Base-by-base conservation (phyloP, 1,140 invertebrate species). In the Leptopilina boulardi region DNA sequence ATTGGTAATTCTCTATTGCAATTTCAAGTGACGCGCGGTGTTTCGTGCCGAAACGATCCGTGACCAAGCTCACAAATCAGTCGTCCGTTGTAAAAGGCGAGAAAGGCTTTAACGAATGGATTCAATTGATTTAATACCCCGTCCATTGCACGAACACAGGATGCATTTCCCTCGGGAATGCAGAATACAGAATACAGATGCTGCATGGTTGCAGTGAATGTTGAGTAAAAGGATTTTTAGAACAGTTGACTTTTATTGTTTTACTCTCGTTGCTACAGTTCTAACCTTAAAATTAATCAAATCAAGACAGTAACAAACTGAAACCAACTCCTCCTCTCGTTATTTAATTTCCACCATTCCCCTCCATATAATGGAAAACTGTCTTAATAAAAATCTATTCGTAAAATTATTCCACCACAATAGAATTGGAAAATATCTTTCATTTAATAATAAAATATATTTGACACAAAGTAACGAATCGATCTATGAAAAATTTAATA, bases 31-130 rank as follows among this genome's bases (percentile, higher is more conserved):
- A 34, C 59, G 59, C 26, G 59, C n/a, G 59, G 13, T 66, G 59
- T 41, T 59, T 44, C 34, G 42, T 26, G 56, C 44, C 59, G 76
- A 77, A 77, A 77, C 76, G 47, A 77, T 54, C 70, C 76, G 76
- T 77, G 76, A 77, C 76, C 76, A 77, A 71, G 34, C 47, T 66
- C 76, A 77, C 76, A 77, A 77, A 77, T 77, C 76, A 77, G 71
- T 77, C 76, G 76, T 72, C 51, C 71, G 30, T 59, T 56, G 71
- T 44, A 66, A 77, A 77, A 77, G 71, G 44, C 76, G 76, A 77
- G 71, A 77, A 73, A 66, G 71, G 47, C 56, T 77, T 59, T 70
- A 73, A 77, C 76, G 71, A 77, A 77, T 73, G 54, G 76, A 77
- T 77, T 77, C 71, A 77, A 77, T 77, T 73, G 76, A 77, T 77